Conservation (phyloP, 1,140 invertebrate species). For the Melitaea cinxia region DNA sequence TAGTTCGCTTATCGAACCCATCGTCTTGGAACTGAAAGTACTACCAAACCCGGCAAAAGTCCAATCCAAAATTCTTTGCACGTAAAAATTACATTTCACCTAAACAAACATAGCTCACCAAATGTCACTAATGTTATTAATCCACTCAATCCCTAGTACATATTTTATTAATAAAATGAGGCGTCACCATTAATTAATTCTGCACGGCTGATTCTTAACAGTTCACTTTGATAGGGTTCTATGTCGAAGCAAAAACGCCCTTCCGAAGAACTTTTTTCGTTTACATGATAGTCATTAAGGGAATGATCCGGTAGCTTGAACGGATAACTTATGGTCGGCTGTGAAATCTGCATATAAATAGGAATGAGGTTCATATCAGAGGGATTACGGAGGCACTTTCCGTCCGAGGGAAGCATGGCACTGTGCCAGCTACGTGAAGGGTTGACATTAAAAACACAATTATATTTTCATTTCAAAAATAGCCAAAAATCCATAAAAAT, state of each 20-base stretch:
- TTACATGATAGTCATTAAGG: slow-evolving; percentile 72
- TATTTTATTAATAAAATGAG: slow-evolving; percentile 70
- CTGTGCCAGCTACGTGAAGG: slow-evolving; percentile 40
- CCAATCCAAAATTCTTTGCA: not conserved
- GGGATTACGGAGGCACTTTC: slow-evolving; percentile 50
- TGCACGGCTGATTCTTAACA: slow-evolving; percentile 54
- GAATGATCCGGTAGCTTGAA: slow-evolving; percentile 69
- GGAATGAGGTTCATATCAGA: slow-evolving; percentile 62
- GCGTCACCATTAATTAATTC: slow-evolving; percentile 75
- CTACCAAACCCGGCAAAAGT: too few relatives aligned
- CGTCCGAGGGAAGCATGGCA: slow-evolving; percentile 42
- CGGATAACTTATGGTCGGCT: slow-evolving; percentile 78
- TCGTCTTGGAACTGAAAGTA: too few relatives aligned
- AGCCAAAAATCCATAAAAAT: too few relatives aligned
- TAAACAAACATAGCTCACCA: slow-evolving; percentile 28
- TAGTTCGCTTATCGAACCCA: too few relatives aligned
- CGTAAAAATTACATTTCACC: not conserved
- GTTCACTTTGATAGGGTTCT: slow-evolving; percentile 55
- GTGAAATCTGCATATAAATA: slow-evolving; percentile 80
- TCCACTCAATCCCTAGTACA: slow-evolving; percentile 51
- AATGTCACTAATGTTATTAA: slow-evolving; percentile 47
- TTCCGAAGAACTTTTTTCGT: slow-evolving; percentile 63
- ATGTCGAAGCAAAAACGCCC: slow-evolving; percentile 59
- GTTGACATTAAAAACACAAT: slow-evolving; percentile 11
- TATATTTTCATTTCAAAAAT: not conserved